Conservation (phyloP, 2,888 invertebrate species). For the Sceliomorpha sp. region DNA sequence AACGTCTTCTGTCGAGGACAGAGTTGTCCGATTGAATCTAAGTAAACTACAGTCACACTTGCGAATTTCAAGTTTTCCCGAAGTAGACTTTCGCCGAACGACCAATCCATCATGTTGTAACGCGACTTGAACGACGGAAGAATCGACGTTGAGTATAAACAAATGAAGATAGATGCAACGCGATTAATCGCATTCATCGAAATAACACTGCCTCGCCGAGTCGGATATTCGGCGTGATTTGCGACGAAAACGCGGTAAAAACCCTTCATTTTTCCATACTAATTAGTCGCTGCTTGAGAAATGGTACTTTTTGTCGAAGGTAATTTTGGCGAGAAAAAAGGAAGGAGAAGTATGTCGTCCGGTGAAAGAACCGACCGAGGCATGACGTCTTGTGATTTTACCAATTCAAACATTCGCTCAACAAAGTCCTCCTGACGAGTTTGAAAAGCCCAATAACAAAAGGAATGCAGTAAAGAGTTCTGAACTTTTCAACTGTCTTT, state of each 20-base stretch:
- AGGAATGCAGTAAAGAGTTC: slow-evolving; percentile 22
- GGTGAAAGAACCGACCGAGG: slow-evolving; percentile 48
- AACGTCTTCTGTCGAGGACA: slow-evolving; percentile 40
- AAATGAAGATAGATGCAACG: too few species aligned
- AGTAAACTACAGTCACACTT: slow-evolving; percentile 32
- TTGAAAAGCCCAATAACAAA: slow-evolving; percentile 36
- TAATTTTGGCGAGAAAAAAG: slow-evolving; percentile 38
- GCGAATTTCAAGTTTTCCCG: slow-evolving; percentile 5
- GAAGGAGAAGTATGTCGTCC: slow-evolving; percentile 20
- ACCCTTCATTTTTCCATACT: slow-evolving; percentile 33
- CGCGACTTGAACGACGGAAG: too few species aligned
- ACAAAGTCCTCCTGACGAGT: slow-evolving; percentile 32
- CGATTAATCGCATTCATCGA: too few species aligned
- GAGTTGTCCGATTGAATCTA: slow-evolving; percentile 41
- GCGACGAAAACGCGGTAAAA: too few species aligned
- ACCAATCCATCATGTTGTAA: slow-evolving; percentile 9
- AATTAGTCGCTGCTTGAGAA: slow-evolving; percentile 28
- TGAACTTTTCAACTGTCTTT: slow-evolving; percentile 27
- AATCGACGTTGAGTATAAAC: too few species aligned
- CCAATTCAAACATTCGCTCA: slow-evolving; percentile 67
- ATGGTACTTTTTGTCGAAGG: slow-evolving; percentile 37
- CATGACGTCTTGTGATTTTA: slow-evolving; percentile 73
- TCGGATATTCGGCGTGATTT: too few species aligned
- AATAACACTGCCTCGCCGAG: too few species aligned
- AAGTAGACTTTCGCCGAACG: background rate